These are phyloP conservation scores for Muntiacus reevesi DNA, from an alignment of 2,113 vertebrate genomes.

Conservation along the genomic window DNA sequence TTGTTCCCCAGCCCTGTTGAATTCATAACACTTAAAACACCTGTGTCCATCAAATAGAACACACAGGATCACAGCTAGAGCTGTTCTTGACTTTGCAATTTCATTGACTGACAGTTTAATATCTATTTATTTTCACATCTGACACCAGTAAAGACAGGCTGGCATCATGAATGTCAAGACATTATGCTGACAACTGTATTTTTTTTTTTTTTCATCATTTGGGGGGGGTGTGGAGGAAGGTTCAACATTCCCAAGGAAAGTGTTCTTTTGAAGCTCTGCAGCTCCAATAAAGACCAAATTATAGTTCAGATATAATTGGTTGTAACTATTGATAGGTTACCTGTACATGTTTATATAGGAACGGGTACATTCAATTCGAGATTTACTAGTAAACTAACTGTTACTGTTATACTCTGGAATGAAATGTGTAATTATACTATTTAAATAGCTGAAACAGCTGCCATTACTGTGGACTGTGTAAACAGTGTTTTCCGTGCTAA, in stretches of 20 bases:
- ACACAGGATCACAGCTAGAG: slow-evolving; percentile 82
- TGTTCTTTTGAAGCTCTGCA: slow-evolving; percentile 72
- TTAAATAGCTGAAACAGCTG: slow-evolving; percentile 78
- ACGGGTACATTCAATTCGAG: slow-evolving; percentile 53
- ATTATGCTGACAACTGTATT: slow-evolving; percentile 85
- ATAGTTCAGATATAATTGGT: slow-evolving; percentile 77
- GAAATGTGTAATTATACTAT: slow-evolving; percentile 79
- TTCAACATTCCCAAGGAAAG: slow-evolving; percentile 74
- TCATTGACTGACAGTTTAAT: slow-evolving; percentile 92
- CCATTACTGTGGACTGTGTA: slow-evolving; percentile 62
- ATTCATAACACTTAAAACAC: slow-evolving; percentile 86
- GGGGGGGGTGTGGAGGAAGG: neutral
- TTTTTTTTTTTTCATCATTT: slow-evolving; percentile 77
- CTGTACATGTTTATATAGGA: slow-evolving; percentile 74
- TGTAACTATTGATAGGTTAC: slow-evolving; percentile 73
- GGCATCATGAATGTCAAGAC: slow-evolving; percentile 85
- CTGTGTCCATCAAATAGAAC: slow-evolving; percentile 86
- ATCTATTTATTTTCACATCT: slow-evolving; percentile 92
- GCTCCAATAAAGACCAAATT: slow-evolving; percentile 76
- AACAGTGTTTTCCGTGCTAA: slow-evolving; percentile 66
- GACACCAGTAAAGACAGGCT: slow-evolving; percentile 85
- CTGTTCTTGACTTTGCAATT: slow-evolving; percentile 88
- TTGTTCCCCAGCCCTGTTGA: slow-evolving; percentile 79
- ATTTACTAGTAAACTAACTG: slow-evolving; percentile 69
- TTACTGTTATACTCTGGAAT: slow-evolving; percentile 66